Percentiles rank a stretch among this genome's conserved stretches.
Evolutionary conservation across 2,797 vertebrate species (phyloP).

Genomic region (Rhinella marina): DNA sequence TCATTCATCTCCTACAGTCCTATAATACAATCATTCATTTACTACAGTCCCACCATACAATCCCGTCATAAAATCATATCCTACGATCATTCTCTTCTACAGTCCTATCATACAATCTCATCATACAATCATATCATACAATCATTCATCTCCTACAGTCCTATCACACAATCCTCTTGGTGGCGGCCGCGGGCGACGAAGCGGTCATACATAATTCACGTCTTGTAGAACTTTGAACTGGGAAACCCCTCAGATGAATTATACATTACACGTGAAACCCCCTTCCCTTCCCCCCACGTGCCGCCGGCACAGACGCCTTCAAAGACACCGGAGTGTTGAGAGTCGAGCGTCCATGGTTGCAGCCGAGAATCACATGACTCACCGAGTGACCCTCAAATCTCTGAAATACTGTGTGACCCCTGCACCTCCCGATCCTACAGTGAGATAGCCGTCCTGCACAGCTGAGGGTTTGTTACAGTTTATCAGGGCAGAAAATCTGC

Average conservation of each 20-base stretch:
- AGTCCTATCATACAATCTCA: too few relatives aligned
- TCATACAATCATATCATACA: too few relatives aligned
- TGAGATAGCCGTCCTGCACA: too few relatives aligned
- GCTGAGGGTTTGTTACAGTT: background rate
- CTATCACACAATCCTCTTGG: background rate
- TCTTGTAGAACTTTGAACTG: background rate
- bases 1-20: too few relatives aligned
- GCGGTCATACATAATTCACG: background rate
- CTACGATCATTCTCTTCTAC: too few relatives aligned
- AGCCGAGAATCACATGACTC: background rate
- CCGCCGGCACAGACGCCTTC: background rate
- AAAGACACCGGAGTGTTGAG: background rate
- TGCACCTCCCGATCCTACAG: too few relatives aligned
- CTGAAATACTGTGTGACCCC: too few relatives aligned
- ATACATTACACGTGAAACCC: too few relatives aligned
- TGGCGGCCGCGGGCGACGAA: background rate
- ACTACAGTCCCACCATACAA: background rate
- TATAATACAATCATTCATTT: too few relatives aligned
- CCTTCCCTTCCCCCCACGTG: background rate
- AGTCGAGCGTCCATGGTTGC: background rate
- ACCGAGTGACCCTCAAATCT: too few relatives aligned
- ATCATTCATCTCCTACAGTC: too few relatives aligned
- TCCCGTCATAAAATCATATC: background rate
- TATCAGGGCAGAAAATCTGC: too few relatives aligned
- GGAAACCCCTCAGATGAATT: conserved; percentile 5